These are phyloP conservation scores for Hestina assimilis DNA, from an alignment of 1,140 invertebrate species.

Conservation along the genomic window DNA sequence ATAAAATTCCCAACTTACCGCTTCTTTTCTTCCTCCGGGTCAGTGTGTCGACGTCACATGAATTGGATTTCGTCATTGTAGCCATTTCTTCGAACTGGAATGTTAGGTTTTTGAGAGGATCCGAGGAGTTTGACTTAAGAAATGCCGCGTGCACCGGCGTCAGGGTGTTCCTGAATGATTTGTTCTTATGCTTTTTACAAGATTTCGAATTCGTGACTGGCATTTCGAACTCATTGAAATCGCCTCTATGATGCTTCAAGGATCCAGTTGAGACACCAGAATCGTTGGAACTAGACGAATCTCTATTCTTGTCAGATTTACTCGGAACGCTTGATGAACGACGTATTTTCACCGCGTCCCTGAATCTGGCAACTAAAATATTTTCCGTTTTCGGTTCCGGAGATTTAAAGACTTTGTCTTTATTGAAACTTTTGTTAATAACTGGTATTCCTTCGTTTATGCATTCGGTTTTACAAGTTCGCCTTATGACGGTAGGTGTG, in stretches of 20 bases:
- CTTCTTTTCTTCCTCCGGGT: constrained; percentile 64
- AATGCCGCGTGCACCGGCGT: constrained; percentile 81
- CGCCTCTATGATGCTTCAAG: constrained; percentile 80
- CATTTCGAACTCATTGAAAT: constrained; percentile 83
- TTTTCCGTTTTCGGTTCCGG: constrained; percentile 62
- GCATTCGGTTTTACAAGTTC: constrained; percentile 44
- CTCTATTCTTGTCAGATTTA: constrained; percentile 86
- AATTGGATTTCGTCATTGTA: constrained; percentile 83
- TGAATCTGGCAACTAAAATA: constrained; percentile 63
- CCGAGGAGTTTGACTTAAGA: constrained; percentile 85
- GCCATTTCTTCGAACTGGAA: constrained; percentile 85
- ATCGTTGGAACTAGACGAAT: constrained; percentile 91
- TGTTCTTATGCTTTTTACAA: constrained; percentile 74
- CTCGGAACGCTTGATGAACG: constrained; percentile 89
- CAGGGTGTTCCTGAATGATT: constrained; percentile 55
- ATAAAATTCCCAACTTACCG: constrained; percentile 48
- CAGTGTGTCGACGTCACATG: constrained; percentile 82
- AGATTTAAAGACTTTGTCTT: constrained; percentile 51
- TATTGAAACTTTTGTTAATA: constrained; percentile 27
- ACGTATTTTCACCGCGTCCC: constrained; percentile 82
- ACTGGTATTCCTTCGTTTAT: constrained; percentile 54
- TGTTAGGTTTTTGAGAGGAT: constrained; percentile 84
- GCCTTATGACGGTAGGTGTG: constrained; percentile 63
- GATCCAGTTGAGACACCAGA: constrained; percentile 88
- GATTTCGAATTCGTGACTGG: constrained; percentile 78